These are phyloP conservation scores for Cyprinodon variegatus DNA, from an alignment of 2,113 vertebrate species.

Conservation along the genomic window DNA sequence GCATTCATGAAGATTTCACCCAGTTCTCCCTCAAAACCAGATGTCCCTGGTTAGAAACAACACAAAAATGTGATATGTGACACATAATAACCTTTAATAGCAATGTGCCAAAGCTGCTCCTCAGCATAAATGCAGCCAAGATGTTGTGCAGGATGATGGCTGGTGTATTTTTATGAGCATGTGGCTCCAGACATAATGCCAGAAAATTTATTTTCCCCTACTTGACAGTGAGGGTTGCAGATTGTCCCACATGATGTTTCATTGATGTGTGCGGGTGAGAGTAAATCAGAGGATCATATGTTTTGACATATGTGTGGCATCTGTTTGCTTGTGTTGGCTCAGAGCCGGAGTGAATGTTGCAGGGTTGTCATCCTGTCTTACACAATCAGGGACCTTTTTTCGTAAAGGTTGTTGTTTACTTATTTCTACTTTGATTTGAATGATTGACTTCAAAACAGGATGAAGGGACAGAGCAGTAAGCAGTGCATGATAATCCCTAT, in stretches of 20 bases:
- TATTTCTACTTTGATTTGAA: neutral
- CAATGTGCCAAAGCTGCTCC: conserved; percentile 18
- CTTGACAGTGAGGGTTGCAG: conserved; percentile 9
- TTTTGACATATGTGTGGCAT: conserved; percentile 23
- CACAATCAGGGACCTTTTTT: conserved; percentile 15
- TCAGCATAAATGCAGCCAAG: conserved; percentile 11
- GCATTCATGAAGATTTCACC: conserved; percentile 2
- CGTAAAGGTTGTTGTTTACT: neutral
- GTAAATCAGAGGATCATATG: conserved; percentile 11
- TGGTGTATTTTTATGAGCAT: conserved; percentile 2
- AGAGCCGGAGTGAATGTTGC: neutral
- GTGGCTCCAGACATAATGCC: neutral
- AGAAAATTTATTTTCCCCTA: neutral
- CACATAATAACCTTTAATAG: conserved; percentile 15
- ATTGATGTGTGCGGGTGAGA: neutral
- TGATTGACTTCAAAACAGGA: neutral
- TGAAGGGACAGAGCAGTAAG: neutral
- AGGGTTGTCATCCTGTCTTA: conserved; percentile 2
- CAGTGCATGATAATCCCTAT: neutral
- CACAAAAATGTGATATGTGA: conserved; percentile 12
- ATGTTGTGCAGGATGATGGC: conserved; percentile 5
- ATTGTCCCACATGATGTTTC: conserved; percentile 14
- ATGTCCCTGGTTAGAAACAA: conserved; percentile 3
- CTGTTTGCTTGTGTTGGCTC: conserved; percentile 16
- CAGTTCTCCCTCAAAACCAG: conserved; percentile 2